Percentiles rank a stretch among this genome's conserved stretches.
Evolutionary conservation across 2,113 vertebrate species (phyloP).

Genomic region (Labeo rohita): DNA sequence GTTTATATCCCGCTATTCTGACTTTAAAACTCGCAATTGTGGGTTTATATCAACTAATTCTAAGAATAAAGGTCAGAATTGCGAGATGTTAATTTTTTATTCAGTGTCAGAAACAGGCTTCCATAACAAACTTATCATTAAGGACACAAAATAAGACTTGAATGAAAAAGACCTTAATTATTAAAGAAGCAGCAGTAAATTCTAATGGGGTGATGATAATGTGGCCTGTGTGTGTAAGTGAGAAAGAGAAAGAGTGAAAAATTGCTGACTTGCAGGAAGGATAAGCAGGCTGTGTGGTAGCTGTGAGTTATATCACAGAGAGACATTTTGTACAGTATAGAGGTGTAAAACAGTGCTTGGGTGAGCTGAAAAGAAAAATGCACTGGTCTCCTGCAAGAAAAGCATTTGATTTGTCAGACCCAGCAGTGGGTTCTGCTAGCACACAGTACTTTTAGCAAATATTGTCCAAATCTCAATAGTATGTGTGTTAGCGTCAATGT

Average conservation of each 20-base stretch:
- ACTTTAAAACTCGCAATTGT: too few species aligned
- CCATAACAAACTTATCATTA: too few species aligned
- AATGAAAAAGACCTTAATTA: too few species aligned
- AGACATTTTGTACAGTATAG: constrained; percentile 53
- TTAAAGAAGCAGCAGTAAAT: background rate
- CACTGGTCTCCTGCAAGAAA: constrained; percentile 54
- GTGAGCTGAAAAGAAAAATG: constrained; percentile 54
- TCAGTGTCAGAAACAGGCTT: too few species aligned
- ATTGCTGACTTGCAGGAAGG: constrained; percentile 55
- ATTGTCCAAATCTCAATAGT: background rate
- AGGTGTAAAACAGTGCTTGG: constrained; percentile 62
- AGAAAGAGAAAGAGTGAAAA: constrained; percentile 42
- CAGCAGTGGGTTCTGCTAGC: background rate
- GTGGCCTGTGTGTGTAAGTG: background rate
- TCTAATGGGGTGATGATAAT: background rate
- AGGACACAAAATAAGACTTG: too few species aligned
- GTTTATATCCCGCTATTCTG: too few species aligned
- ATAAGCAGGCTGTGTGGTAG: constrained; percentile 49
- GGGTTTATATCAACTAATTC: too few species aligned
- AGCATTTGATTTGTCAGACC: background rate
- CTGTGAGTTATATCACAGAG: background rate
- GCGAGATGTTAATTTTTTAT: too few species aligned
- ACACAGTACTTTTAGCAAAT: background rate
- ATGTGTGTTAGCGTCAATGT: background rate
- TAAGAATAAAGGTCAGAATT: too few species aligned